These are phyloP conservation scores for Drosophila meridionalis DNA, from an alignment of 2,888 invertebrate species.

Conservation along the genomic window DNA sequence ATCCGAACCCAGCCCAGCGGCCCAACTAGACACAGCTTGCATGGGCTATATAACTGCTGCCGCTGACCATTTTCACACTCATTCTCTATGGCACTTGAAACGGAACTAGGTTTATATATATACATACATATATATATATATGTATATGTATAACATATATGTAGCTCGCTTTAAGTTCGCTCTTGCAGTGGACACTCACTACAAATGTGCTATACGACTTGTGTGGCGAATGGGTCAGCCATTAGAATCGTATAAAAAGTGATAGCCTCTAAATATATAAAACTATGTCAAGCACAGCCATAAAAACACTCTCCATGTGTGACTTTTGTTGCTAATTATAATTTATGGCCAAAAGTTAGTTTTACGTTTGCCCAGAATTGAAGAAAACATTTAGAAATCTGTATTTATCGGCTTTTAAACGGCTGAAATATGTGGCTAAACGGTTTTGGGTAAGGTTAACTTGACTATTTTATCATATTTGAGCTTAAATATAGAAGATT, in stretches of 20 bases:
- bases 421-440: neutral
- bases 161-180: slow-evolving; percentile 26
- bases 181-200: slow-evolving; percentile 22
- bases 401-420: slow-evolving; percentile 3
- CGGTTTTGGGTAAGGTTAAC: neutral
- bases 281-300: slow-evolving; percentile 1
- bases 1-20: neutral
- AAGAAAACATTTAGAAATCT: slow-evolving; percentile 6
- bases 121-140: slow-evolving; percentile 3
- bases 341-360: slow-evolving; percentile 9
- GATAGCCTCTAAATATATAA: slow-evolving; percentile 24
- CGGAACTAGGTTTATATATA: slow-evolving; percentile 22
- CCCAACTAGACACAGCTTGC: slow-evolving; percentile 7
- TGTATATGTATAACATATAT: slow-evolving; percentile 10
- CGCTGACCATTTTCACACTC: slow-evolving; percentile 8
- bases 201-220: slow-evolving; percentile 24
- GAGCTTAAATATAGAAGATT: neutral
- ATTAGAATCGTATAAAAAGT: slow-evolving; percentile 21
- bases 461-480: neutral
- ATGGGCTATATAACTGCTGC: slow-evolving; percentile 5
- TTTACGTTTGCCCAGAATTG: neutral
- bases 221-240: slow-evolving; percentile 25
- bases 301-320: slow-evolving; percentile 12
- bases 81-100: slow-evolving; percentile 30
- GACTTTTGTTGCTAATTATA: slow-evolving; percentile 16